Conservation (phyloP, 23 tunicate species). For the Halocynthia aurantium region DNA sequence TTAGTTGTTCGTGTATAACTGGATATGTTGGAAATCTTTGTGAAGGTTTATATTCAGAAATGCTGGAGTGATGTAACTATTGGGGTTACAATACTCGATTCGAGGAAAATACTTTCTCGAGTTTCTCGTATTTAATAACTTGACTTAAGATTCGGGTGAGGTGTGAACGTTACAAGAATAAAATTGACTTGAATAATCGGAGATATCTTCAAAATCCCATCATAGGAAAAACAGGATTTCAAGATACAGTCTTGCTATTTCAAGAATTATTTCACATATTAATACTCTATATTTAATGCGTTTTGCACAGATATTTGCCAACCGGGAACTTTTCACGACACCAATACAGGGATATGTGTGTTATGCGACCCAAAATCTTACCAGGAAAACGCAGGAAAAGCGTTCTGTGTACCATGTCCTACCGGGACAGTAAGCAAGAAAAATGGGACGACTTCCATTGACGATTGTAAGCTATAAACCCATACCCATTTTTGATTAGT, state of each 20-base stretch:
- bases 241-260: too few species aligned
- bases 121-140: too few species aligned
- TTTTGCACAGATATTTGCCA: slow-evolving; percentile 26
- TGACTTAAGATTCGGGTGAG: too few species aligned
- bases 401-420: slow-evolving; percentile 39
- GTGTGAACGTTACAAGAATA: too few species aligned
- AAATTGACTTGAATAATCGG: too few species aligned
- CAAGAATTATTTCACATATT: too few species aligned
- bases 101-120: too few species aligned
- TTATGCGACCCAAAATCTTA: slow-evolving; percentile 23
- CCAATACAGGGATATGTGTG: not conserved
- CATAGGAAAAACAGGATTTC: too few species aligned
- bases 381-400: slow-evolving; percentile 35
- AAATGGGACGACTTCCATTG: slow-evolving; percentile 21
- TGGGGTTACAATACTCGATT: too few species aligned
- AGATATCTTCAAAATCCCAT: not conserved
- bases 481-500: too few species aligned
- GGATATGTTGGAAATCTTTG: slow-evolving; percentile 59
- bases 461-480: slow-evolving; percentile 21
- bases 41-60: slow-evolving; percentile 20
- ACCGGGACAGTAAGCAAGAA: slow-evolving; percentile 18
- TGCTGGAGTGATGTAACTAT: too few species aligned
- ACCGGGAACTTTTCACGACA: slow-evolving; percentile 30
- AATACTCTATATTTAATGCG: not conserved
- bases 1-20: slow-evolving; percentile 36